Evolutionary conservation across 2,797 vertebrate genomes (phyloP), one percentile per base, ranked within the genome.

Genomic region (Myripristis jacobus): DNA sequence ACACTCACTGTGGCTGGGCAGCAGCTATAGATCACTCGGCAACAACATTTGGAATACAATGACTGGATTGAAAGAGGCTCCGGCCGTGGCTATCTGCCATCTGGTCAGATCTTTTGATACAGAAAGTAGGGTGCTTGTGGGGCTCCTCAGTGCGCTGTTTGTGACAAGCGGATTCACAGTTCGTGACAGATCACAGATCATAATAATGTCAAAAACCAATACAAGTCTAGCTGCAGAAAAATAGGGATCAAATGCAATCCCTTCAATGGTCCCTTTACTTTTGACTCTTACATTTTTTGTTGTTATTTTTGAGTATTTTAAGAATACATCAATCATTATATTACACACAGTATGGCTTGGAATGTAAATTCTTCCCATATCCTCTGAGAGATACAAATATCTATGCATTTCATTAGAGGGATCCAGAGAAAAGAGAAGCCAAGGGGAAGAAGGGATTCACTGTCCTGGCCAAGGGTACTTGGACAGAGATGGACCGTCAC

Each of bases 101-200:
- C 89, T 93, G 91, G 84, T 91, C 86, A 81, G 79, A 91, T 89
- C 91, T 92, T n/a, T 89, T 91, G 89, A 93, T 89, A 83, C 81
- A 90, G 83, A 90, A 89, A 92, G 87, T 73, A 52, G 79, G 72
- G 79, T 76, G 24, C 80, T 91, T 91, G 88, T 89, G 80, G 87
- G 81, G 78, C 76, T 71, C 68, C 75, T 78, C 24, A 25, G 75
- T 24, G 63, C 74, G 81, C 83, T 88, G 86, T 91, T 91, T 88
- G 83, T 51, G 69, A 88, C 79, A 24, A 66, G 78, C 73, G 77
- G 84, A 67, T 88, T 77, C 53, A 52, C 41, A 63, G 75, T 83
- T 80, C 73, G 60, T 81, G 86, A 79, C 83, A 60, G 80, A 58
- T 43, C 54, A 38, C 66, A 68, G 54, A 89, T 91, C 84, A 80